phyloP scores from a whole-genome alignment of 2,888 invertebrate genomes.

The Notodonta dromedarius region DNA sequence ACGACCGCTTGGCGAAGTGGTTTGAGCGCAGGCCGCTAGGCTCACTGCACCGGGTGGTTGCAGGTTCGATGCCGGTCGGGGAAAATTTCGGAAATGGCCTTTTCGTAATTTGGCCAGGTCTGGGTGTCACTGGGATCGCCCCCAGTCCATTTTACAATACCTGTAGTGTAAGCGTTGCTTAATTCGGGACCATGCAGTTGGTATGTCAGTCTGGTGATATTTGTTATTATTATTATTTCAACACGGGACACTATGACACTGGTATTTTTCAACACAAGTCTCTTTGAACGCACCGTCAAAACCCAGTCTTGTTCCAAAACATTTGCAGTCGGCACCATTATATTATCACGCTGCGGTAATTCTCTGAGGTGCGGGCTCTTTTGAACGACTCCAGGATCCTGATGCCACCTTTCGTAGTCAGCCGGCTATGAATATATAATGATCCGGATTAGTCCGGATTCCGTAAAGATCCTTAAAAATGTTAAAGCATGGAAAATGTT shows the following conservation, averaged over 20 bases:
- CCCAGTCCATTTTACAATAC: no score
- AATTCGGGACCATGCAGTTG: no score
- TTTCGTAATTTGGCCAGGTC: no score
- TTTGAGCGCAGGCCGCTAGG: no score
- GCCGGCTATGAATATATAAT: conserved; percentile 80
- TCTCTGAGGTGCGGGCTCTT: conserved; percentile 61
- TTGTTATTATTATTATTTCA: no score
- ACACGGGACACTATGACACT: background rate
- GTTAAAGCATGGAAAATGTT: background rate
- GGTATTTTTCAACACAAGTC: background rate
- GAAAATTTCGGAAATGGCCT: no score
- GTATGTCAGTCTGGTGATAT: no score
- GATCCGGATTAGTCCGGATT: conserved; percentile 44
- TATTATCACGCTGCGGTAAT: conserved; percentile 76
- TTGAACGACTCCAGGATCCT: conserved; percentile 61
- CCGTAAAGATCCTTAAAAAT: conserved; percentile 3
- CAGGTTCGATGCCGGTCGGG: no score
- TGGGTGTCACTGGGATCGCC: no score
- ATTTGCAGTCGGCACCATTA: conserved; percentile 66
- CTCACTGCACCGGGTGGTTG: no score
- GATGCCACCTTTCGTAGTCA: conserved; percentile 69
- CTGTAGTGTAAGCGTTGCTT: no score
- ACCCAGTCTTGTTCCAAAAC: conserved; percentile 32
- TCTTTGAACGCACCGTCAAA: conserved; percentile 3
- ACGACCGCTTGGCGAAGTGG: no score